Evolutionary conservation across 2,888 invertebrate genomes (phyloP).

Genomic region (Ophion costatus): DNA sequence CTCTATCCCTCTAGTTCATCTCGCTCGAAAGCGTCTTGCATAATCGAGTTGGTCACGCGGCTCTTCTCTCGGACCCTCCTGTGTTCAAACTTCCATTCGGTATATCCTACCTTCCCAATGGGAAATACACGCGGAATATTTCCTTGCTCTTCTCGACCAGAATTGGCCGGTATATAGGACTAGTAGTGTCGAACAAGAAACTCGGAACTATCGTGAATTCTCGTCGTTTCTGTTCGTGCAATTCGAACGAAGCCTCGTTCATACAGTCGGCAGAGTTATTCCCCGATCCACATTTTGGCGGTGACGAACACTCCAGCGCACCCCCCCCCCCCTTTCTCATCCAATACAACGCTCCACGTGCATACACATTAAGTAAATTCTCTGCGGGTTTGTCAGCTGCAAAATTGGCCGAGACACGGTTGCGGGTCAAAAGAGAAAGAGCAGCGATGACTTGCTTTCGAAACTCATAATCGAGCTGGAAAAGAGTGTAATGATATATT

Average conservation of each 20-base stretch:
- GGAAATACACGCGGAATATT: slow-evolving; percentile 62
- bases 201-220: slow-evolving; percentile 55
- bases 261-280: slow-evolving; percentile 54
- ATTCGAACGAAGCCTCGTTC: slow-evolving; percentile 21
- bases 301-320: neutral
- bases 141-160: slow-evolving; percentile 19
- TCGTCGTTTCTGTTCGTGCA: slow-evolving; percentile 29
- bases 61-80: slow-evolving; percentile 17
- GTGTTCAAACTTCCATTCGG: slow-evolving; percentile 50
- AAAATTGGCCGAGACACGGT: slow-evolving; percentile 26
- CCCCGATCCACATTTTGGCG: slow-evolving; percentile 9
- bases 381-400: slow-evolving; percentile 45
- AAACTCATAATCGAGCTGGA: too few species aligned
- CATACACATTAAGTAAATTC: slow-evolving; percentile 13
- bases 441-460: neutral
- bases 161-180: slow-evolving; percentile 31
- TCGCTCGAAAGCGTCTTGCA: slow-evolving; percentile 44
- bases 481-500: too few species aligned
- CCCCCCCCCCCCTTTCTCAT: neutral
- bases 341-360: slow-evolving; percentile 2
- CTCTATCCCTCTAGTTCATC: slow-evolving; percentile 24
- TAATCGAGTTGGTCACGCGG: slow-evolving; percentile 56
- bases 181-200: slow-evolving; percentile 51
- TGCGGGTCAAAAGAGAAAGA: slow-evolving; percentile 1
- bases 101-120: slow-evolving; percentile 52